A percentile compares a stretch with the other conserved stretches of the same genome.
Conservation (phyloP, 53 echinoderm and acorn worm species). For the Patiria pectinifera region DNA sequence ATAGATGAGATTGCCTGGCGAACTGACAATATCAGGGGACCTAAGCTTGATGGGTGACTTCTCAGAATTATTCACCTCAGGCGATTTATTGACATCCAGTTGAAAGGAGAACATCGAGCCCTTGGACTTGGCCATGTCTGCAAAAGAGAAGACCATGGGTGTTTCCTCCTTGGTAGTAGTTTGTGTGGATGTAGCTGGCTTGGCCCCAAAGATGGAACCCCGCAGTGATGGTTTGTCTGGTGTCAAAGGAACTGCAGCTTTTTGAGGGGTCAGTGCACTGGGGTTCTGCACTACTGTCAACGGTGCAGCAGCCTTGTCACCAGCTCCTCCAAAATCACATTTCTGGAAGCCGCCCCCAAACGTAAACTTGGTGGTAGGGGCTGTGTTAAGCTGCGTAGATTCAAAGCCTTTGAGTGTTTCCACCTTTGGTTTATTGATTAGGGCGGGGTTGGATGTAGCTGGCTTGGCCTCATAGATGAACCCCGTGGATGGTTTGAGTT, state of each 20-base stretch:
- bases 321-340: conserved; percentile 64
- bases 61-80: no score
- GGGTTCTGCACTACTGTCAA: background rate
- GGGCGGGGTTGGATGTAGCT: background rate
- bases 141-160: conserved; percentile 11
- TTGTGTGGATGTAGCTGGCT: background rate
- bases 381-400: no score
- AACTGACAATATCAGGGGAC: no score
- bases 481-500: background rate
- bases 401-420: no score
- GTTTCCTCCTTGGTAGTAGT: background rate
- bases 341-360: conserved; percentile 72
- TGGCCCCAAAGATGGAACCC: conserved; percentile 22
- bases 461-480: conserved; percentile 17
- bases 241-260: background rate
- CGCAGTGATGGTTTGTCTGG: background rate
- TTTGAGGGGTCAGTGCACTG: background rate
- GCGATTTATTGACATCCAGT: no score
- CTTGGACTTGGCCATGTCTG: conserved; percentile 56
- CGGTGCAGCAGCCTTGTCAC: background rate
- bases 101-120: conserved; percentile 55
- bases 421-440: no score
- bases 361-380: conserved; percentile 58
- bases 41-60: no score
- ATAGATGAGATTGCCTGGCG: no score